Base-by-base conservation (phyloP, 2,888 invertebrate species). In the Oeneis ivallda region DNA sequence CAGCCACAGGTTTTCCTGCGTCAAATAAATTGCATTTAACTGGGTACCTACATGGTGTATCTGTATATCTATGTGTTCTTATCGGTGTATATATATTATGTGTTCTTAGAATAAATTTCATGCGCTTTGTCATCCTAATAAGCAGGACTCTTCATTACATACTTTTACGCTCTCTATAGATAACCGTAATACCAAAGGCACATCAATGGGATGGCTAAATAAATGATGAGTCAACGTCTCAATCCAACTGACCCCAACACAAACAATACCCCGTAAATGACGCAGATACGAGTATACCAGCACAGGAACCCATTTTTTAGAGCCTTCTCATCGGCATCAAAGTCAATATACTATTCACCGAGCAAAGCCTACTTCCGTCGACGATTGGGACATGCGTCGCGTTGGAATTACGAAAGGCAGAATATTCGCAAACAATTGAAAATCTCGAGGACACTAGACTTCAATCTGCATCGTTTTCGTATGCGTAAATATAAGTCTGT, bases 291-390 rank as follows among this genome's bases (percentile, higher is more conserved):
- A 64, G 61, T 61, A 53, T 50, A 65, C 66, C 52, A 62, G 41
- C 65, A 71, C 71, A 73, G 72, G 75, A 74, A 75, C 72, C 59
- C 63, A 69, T 71, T 72, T 74, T 73, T 74, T 71, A 64, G 62
- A 57, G 64, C 68, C 72, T 71, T 72, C 70, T 68, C 68, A 73
- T 72, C 71, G 69, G 72, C 64, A 71, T 75, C 74, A 74, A 71
- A 75, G 80, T 79, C 76, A 78, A 79, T 89, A 86, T 88, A 81
- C 85, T 73, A 79, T 80, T 80, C 89, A 86, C 82, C 81, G 73
- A 72, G 73, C 75, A 70, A 73, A 72, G 70, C 72, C 73, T 74
- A 79, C 85, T 89, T 90, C 90, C 91, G 87, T 83, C 86, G 78
- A 72, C 74, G 76, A 80, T 75, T 77, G 81, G 82, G 83, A 84